Evolutionary conservation across 2,888 invertebrate genomes (phyloP).

Genomic region (Harpagoxenus sublaevis): DNA sequence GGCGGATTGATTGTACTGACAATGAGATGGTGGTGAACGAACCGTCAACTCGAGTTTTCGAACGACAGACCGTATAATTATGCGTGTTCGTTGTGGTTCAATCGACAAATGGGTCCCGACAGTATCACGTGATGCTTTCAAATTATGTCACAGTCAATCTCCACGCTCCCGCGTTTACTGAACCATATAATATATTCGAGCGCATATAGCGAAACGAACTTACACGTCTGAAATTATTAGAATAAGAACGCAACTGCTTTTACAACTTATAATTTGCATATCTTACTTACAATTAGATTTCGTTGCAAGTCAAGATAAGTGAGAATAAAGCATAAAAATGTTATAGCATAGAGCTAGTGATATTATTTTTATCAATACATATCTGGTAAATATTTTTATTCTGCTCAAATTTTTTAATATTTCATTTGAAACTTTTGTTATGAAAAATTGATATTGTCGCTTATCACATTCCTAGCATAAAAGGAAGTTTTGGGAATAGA

Average conservation of each 20-base stretch:
- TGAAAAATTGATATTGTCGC: not conserved
- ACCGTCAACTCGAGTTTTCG: constrained; percentile 72
- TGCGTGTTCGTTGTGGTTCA: constrained; percentile 71
- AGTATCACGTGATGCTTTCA: constrained; percentile 61
- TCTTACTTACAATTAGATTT: not conserved
- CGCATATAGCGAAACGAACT: not conserved
- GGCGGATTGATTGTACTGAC: not conserved
- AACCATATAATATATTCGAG: constrained; percentile 52
- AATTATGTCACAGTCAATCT: constrained; percentile 66
- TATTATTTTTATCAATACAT: not conserved
- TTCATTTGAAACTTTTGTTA: not conserved
- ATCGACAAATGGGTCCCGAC: constrained; percentile 68
- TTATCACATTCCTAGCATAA: not conserved
- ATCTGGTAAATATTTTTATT: constrained; percentile 21
- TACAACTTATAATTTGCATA: constrained; percentile 10
- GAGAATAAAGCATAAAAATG: not conserved
- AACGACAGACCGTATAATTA: constrained; percentile 72
- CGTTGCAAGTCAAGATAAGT: not conserved
- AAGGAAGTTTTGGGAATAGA: not conserved
- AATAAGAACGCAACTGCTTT: constrained; percentile 4
- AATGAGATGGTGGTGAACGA: constrained; percentile 65
- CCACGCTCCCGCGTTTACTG: constrained; percentile 57
- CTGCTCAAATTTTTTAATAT: not conserved
- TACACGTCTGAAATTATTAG: not conserved
- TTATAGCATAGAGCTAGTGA: not conserved